Evolutionary conservation across 2,113 vertebrate genomes (phyloP), one percentile per base, ranked within the genome.

Genomic region (Salvelinus namaycush): DNA sequence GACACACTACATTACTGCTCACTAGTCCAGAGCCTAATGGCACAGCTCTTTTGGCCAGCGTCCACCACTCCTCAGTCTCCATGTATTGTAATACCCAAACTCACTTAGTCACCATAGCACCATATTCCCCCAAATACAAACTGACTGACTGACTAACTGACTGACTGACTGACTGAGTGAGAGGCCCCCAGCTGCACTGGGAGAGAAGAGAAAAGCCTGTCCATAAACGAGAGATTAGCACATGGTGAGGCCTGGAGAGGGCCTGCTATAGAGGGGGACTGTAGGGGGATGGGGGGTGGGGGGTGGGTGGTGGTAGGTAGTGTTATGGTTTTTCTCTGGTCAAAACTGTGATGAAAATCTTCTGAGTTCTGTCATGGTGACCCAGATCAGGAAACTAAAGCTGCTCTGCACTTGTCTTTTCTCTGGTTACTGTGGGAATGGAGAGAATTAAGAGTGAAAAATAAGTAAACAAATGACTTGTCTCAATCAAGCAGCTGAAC

Each of bases 191-290:
- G 85, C 83, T 84, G 83, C 72, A 84, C 70, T 76, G 12, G 51
- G 86, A 80, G 80, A 76, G 84, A 34, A 75, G 81, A 89, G 81
- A 82, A 44, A 90, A 89, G 78, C 80, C 81, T 44, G 60, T 79
- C 82, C 79, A 87, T 88, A 90, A 91, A 90, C 16, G 73, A 66
- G 76, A 89, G 88, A 91, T 93, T 91, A 92, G 82, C 74, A 80
- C 83, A 71, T 75, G 70, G 74, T 70, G 66, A 60, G 76, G 72
- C 49, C 29, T 44, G 68, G 22, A 20, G 34, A 65, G 66, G 39
- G 73, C 75, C 62, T 75, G 79, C 80, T 48, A 54, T 54, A 4
- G 51, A 80, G 77, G 67, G 68, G 44, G 78, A 70, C 67, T 20
- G 75, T 60, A 9, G 39, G 65, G 27, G 60, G 39, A 62, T 34